Evolutionary conservation across 2,113 vertebrate species (phyloP).

Genomic region (Cinclus cinclus): DNA sequence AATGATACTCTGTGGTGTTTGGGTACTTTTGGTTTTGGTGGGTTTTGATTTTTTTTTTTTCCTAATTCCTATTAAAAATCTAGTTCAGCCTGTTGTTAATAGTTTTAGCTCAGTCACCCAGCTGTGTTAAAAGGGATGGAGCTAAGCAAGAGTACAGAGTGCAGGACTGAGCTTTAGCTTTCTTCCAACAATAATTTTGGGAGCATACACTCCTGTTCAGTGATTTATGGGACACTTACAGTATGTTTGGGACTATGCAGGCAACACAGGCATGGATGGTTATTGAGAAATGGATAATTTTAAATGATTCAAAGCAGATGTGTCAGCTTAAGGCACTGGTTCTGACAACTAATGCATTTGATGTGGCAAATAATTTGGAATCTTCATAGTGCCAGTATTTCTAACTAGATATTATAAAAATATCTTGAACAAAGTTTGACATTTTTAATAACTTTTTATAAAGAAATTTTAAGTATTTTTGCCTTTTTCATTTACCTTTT

Average conservation of each 20-base stretch:
- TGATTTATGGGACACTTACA: background rate
- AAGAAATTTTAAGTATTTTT: background rate
- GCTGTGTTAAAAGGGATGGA: background rate
- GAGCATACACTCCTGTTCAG: background rate
- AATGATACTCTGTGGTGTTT: background rate
- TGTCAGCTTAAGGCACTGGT: background rate
- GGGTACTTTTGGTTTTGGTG: background rate
- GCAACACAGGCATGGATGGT: background rate
- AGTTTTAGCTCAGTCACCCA: background rate
- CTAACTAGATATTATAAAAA: background rate
- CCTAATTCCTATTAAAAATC: background rate
- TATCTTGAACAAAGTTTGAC: background rate
- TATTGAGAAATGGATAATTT: background rate
- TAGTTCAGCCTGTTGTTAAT: background rate
- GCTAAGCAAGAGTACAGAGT: background rate
- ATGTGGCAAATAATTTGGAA: background rate
- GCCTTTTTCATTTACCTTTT: background rate
- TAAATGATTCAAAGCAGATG: background rate
- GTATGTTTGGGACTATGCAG: background rate
- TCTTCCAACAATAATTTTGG: background rate
- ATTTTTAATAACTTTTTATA: background rate
- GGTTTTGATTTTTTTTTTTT: background rate
- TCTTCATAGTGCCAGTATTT: background rate
- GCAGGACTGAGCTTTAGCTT: background rate
- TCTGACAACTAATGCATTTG: background rate